Evolutionary conservation across 2,797 vertebrate genomes (phyloP), one percentile per base, ranked within the genome.

Genomic region (Rousettus madagascariensis): DNA sequence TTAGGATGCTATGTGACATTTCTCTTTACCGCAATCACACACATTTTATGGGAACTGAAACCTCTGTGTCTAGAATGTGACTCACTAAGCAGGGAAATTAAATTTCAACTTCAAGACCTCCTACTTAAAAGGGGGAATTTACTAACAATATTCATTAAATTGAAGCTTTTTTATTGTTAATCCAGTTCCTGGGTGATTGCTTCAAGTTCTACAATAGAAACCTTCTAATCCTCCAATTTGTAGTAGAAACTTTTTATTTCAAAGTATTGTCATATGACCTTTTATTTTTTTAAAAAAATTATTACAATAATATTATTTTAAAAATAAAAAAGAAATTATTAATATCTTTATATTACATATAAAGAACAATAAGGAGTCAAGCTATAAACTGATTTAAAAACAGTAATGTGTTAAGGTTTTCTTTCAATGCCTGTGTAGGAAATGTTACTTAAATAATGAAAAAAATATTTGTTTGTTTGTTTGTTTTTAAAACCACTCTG

Each of bases 111-210:
- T 68, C 13, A 65, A 91, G 53, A 83, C 28, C 8, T 82, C 2
- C 10, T 63, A n/a, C 4, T 83, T 78, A 95, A 95, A 68, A 79
- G 77, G 43, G 20, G 24, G 24, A 96, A 87, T 77, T 92, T 57
- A 90, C 38, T 92, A 92, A 72, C n/a, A 85, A 38, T 77, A 49
- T 43, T 43, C 17, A 26, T 84, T 57, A 82, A 26, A 69, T 1
- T 43, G 26, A 94, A 43, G 10, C 1, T 82, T 80, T 90, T 75
- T 49, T 51, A 71, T 79, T 94, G 22, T 11, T 61, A 83, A 75
- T 53, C 46, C 12, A 92, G 6, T 87, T 59, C 30, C 49, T 36
- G 2, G 24, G 16, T 72, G 10, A 49, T 79, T 71, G 36, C 22
- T 94, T 86, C 33, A 41, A 38, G 2, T 72, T 79, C 43, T 86